These are phyloP conservation scores for Chloromyia formosa DNA, from an alignment of 2,888 invertebrate species.

Conservation along the genomic window DNA sequence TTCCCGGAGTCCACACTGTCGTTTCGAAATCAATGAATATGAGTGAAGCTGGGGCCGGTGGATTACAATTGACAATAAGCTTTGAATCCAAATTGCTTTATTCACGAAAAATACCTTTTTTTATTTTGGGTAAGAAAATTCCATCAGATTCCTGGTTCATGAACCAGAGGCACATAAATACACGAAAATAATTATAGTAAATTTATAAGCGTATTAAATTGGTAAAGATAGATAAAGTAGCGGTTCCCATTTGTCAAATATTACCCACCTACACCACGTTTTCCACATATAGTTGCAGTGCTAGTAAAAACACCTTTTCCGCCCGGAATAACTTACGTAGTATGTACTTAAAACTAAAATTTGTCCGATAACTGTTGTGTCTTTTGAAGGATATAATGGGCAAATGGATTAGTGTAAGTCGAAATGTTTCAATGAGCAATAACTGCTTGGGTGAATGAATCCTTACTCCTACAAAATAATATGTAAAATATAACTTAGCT, in stretches of 20 bases:
- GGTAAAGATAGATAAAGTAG: neutral
- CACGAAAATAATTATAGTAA: slow-evolving; percentile 8
- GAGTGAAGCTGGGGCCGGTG: no score
- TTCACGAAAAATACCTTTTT: neutral
- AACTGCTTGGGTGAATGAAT: no score
- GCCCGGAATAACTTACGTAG: neutral
- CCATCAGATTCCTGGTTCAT: neutral
- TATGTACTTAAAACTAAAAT: neutral
- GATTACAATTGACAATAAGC: no score
- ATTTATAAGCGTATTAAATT: slow-evolving; percentile 22
- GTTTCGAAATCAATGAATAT: no score
- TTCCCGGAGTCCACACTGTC: no score
- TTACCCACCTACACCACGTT: slow-evolving; percentile 7
- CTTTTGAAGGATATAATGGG: neutral
- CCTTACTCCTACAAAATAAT: no score
- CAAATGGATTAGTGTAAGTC: no score
- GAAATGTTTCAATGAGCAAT: no score
- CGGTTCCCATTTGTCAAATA: neutral
- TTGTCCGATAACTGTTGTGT: neutral
- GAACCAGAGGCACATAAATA: slow-evolving; percentile 24
- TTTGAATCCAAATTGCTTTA: neutral
- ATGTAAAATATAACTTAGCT: no score
- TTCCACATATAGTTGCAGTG: neutral
- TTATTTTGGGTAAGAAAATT: neutral
- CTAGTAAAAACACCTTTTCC: neutral